A percentile compares a stretch with the other conserved stretches of the same genome.
phyloP scores from a whole-genome alignment of 2,888 invertebrate species.

The Zygogramma bicolorata region DNA sequence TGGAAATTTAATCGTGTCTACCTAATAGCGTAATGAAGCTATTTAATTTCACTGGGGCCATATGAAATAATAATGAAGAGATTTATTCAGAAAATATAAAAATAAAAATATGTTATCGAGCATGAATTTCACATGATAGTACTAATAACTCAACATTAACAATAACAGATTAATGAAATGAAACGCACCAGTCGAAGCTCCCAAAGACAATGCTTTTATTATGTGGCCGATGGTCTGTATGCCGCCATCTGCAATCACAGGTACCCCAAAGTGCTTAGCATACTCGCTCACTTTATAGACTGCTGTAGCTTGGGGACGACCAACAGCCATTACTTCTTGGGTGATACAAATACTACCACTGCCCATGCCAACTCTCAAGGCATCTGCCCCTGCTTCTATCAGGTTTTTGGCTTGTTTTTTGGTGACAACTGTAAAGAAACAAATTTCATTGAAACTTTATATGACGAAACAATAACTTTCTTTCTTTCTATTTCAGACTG shows the following conservation, averaged over 20 bases:
- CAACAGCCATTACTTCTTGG: constrained; percentile 99
- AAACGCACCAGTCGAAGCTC: constrained; percentile 82
- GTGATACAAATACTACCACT: constrained; percentile 99
- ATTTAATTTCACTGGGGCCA: too few species aligned
- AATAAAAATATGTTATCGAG: too few species aligned
- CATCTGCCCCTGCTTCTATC: constrained; percentile 98
- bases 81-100: too few species aligned
- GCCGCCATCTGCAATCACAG: constrained; percentile 98
- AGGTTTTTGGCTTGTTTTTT: constrained; percentile 95
- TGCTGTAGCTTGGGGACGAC: constrained; percentile 98
- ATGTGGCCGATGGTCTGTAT: constrained; percentile 95
- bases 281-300: constrained; percentile 96
- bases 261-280: constrained; percentile 90
- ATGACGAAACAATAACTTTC: too few species aligned
- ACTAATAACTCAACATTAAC: too few species aligned
- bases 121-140: too few species aligned
- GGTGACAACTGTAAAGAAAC: constrained; percentile 83
- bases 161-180: too few species aligned
- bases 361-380: constrained; percentile 97
- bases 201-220: constrained; percentile 94
- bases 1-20: too few species aligned
- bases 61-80: too few species aligned
- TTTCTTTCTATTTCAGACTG: too few species aligned
- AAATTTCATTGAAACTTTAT: too few species aligned
- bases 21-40: too few species aligned